A percentile compares a stretch with the other conserved stretches of the same genome.
These are phyloP conservation scores for Imbricaverruca yamaguchii DNA, from an alignment of 2,888 invertebrate species.

Conservation along the genomic window DNA sequence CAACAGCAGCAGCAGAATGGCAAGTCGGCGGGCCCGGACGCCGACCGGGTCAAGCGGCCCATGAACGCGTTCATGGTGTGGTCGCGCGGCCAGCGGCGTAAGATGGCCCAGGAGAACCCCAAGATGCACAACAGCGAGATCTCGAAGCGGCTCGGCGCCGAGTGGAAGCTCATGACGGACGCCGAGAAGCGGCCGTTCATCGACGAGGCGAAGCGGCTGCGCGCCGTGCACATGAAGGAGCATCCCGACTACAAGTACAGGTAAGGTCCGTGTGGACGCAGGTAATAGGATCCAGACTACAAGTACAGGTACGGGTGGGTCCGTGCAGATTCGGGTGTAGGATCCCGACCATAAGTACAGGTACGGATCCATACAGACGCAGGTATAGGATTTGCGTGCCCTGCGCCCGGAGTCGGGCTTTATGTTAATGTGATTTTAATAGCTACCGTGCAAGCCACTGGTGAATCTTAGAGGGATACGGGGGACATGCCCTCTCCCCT, in stretches of 20 bases:
- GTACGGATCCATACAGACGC: neutral
- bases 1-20: neutral
- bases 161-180: slow-evolving; percentile 95
- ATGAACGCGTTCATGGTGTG: slow-evolving; percentile 99
- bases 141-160: slow-evolving; percentile 90
- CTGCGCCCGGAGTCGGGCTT: too few species aligned
- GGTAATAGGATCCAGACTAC: too few species aligned
- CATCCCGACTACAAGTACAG: slow-evolving; percentile 98
- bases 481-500: too few species aligned
- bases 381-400: neutral
- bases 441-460: too few species aligned
- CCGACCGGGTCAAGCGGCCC: slow-evolving; percentile 78
- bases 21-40: slow-evolving; percentile 26
- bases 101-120: slow-evolving; percentile 98
- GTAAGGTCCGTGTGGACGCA: slow-evolving; percentile 22
- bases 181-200: slow-evolving; percentile 96
- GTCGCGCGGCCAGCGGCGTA: slow-evolving; percentile 93
- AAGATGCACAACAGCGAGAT: slow-evolving; percentile 99
- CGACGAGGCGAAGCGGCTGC: slow-evolving; percentile 93
- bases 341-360: too few species aligned
- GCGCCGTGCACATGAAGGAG: slow-evolving; percentile 99
- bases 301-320: neutral
- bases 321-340: too few species aligned
- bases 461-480: too few species aligned
- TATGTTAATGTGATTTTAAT: too few species aligned